Base-by-base conservation (phyloP, 2,888 invertebrate species). In the Tinea semifulvella region DNA sequence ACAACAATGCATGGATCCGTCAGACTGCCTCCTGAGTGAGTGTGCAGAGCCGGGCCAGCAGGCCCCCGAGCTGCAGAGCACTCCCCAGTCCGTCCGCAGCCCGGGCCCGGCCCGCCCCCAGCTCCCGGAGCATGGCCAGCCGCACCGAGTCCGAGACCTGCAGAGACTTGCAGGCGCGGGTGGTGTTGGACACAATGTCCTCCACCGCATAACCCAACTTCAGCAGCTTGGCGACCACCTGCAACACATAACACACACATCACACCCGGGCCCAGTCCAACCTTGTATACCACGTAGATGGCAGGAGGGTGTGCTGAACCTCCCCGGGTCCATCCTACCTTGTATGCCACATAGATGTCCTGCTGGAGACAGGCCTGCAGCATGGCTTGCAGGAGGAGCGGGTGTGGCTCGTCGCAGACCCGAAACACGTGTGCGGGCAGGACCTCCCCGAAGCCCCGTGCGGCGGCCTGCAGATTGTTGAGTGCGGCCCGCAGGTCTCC, bases 401-500 rank as follows among this genome's bases (percentile, higher is more conserved):
- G 99, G 79, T 98, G 98, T 0, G 99, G 99, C 71, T 99, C 98
- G 69, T 99, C 99, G 67, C 99, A 99, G 7, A 98, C 97, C 85
- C 96, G 97, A 67, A 98, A 98, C 14, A 99, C 99, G 80, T 97
- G 94, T 53, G 92, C 91, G 42, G 92, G 88, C 52, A 89, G 93
- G n/a, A 99, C 91, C 58, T 90, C 88, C 1, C 89, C 91, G 73
- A 96, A 98, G 50, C 74, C 74, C 55, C 96, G 95, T 42, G 89
- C 90, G 0, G 96, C 96, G 1, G 96, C 94, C 73, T 99, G 98
- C 45, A 99, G 76, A 82, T 99, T 99, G 76, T 99, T 99, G 38
- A 99, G 82, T 0, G 92, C 98, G 62, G 99, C 96, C 56, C 99
- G 85, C 92, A 99, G 92, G 70, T 99, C 99, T 1, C 99, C 99